phyloP scores from a whole-genome alignment of 2,797 vertebrate species.

The Ambastaia sidthimunki region DNA sequence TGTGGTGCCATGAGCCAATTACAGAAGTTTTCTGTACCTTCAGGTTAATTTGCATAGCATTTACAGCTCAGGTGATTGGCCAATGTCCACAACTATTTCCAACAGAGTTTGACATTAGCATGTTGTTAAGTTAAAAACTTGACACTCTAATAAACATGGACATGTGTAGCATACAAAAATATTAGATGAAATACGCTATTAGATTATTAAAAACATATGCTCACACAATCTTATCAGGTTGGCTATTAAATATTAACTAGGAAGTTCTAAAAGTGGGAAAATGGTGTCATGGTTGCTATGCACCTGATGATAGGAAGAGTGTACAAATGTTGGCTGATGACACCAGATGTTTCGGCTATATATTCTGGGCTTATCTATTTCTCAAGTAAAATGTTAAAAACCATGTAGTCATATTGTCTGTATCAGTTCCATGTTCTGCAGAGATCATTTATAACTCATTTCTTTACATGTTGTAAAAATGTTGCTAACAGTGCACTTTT shows the following conservation, averaged over 20 bases:
- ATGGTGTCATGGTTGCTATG: neutral
- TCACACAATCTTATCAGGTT: neutral
- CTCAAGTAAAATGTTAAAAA: neutral
- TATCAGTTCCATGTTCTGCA: neutral
- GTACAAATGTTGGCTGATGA: neutral
- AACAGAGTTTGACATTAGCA: too few relatives aligned
- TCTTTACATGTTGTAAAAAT: neutral
- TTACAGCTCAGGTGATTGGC: too few relatives aligned
- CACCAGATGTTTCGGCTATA: neutral
- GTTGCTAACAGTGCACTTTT: slow-evolving; percentile 4
- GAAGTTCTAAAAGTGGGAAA: neutral
- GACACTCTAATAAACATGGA: too few relatives aligned
- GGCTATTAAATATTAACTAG: neutral
- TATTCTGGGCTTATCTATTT: neutral
- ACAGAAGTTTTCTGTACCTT: too few relatives aligned
- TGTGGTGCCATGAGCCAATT: too few relatives aligned
- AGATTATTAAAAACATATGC: neutral
- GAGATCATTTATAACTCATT: neutral
- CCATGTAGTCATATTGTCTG: neutral
- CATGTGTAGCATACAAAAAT: too few relatives aligned
- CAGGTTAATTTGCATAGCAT: too few relatives aligned
- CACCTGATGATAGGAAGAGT: neutral
- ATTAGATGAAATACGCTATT: too few relatives aligned
- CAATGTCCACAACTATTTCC: too few relatives aligned
- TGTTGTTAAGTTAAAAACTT: too few relatives aligned